Percentiles rank a stretch among this genome's conserved stretches.
These are phyloP conservation scores for Sylvilagus bachmani DNA, from an alignment of 2,113 vertebrate genomes.

Conservation along the genomic window DNA sequence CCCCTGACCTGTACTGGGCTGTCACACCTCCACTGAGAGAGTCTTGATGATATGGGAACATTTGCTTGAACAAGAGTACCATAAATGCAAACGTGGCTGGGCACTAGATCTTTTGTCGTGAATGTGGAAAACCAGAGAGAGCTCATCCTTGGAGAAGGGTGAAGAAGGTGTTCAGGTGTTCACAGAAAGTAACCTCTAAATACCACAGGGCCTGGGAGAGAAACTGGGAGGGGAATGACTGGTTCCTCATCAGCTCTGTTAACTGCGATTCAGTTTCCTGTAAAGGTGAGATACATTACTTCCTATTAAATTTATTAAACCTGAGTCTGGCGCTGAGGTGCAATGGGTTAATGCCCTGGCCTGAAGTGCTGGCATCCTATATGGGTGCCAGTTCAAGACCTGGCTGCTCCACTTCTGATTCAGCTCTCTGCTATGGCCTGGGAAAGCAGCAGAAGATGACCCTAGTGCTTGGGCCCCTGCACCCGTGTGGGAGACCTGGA, in stretches of 20 bases:
- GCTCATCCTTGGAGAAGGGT: neutral
- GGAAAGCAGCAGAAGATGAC: too few relatives aligned
- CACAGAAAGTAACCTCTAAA: neutral
- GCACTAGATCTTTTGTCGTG: neutral
- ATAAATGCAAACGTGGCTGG: neutral
- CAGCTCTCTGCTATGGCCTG: too few relatives aligned
- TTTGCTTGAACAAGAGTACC: neutral
- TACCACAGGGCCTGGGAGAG: neutral
- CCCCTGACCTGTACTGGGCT: neutral
- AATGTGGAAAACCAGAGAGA: neutral
- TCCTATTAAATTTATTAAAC: slow-evolving; percentile 35
- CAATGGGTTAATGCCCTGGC: too few relatives aligned
- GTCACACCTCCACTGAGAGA: neutral
- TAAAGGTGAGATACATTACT: neutral
- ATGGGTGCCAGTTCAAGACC: too few relatives aligned
- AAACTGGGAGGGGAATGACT: neutral
- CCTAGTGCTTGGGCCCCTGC: too few relatives aligned
- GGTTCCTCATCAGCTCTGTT: neutral
- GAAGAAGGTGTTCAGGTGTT: neutral
- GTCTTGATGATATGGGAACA: neutral
- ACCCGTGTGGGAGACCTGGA: too few relatives aligned
- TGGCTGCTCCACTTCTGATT: too few relatives aligned
- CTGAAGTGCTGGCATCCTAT: too few relatives aligned
- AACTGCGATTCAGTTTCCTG: neutral
- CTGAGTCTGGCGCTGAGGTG: too few relatives aligned